Evolutionary conservation across 2,797 vertebrate genomes (phyloP), one percentile per base, ranked within the genome.

Genomic region (Gastrophryne carolinensis): DNA sequence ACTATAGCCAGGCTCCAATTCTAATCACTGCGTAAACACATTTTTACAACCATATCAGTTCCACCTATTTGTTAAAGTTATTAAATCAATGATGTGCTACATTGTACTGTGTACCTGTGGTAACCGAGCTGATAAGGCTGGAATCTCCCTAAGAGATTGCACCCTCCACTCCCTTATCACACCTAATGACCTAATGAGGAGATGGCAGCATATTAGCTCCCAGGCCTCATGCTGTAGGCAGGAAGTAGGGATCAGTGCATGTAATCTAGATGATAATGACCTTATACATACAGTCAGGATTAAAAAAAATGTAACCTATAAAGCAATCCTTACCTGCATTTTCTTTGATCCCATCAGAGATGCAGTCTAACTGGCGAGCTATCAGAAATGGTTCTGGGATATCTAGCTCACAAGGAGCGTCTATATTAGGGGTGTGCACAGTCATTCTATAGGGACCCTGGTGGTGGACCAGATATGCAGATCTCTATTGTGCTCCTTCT

Each of bases 101-200:
- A 17, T 26, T 50, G 41, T 10, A 30, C 27, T 39, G 13, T 12
- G 23, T 8, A 17, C 21, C 2, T 49, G 9, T 65, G 26, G 39
- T 39, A 37, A 32, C 41, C 24, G 3, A 61, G 12, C 23, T 15
- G 12, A 44, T 13, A 69, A 27, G 12, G 7, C 47, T 41, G 24
- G 56, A 50, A 67, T 27, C 17, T 24, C 35, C 56, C 30, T 32
- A 9, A 47, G 23, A 63, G 69, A 76, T 70, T 34, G 62, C 35
- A 13, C 30, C 23, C 26, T 62, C 2, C 26, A 9, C 32, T 72
- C 8, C 39, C 27, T 69, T 69, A 50, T 47, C 30, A 32, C 56
- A 44, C 21, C 26, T 52, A 52, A 44, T 69, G 29, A 44, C 21
- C 26, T 52, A 52, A 44, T 69, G 29, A 41, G 44, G 10, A 30